These are phyloP conservation scores for Limanda limanda DNA, from an alignment of 2,113 vertebrate species.

Conservation along the genomic window DNA sequence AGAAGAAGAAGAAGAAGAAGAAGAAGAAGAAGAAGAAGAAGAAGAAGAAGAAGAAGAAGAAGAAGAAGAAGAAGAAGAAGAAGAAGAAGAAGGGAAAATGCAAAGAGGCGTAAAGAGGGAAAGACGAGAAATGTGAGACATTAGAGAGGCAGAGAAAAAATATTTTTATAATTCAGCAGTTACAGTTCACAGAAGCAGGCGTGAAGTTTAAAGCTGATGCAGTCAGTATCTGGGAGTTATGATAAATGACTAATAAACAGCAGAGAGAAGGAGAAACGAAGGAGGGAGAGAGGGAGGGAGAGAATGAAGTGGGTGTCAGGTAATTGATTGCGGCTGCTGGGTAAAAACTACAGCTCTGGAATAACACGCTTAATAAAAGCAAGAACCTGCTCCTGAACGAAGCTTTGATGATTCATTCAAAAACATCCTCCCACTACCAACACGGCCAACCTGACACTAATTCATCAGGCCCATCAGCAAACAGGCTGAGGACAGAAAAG, in stretches of 20 bases:
- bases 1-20: too few species aligned
- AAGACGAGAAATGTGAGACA: background rate
- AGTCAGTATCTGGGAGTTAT: conserved; percentile 25
- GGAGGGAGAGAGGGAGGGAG: background rate
- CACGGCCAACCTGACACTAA: conserved; percentile 37
- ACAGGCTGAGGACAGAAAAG: background rate
- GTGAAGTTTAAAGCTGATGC: conserved; percentile 37
- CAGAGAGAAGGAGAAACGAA: background rate
- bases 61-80: background rate
- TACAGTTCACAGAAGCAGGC: background rate
- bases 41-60: too few species aligned
- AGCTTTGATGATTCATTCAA: conserved; percentile 50
- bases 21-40: too few species aligned
- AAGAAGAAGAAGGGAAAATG: background rate
- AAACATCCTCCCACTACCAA: background rate
- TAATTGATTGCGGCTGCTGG: conserved; percentile 51
- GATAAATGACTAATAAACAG: conserved; percentile 37
- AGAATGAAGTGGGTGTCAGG: conserved; percentile 19
- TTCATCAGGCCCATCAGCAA: conserved; percentile 1
- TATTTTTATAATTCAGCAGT: conserved; percentile 19
- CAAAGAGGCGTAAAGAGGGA: too few species aligned
- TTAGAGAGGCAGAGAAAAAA: background rate
- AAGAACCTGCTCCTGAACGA: conserved; percentile 34
- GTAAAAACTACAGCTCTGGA: conserved; percentile 31
- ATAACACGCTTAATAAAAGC: conserved; percentile 50